Base-by-base conservation (phyloP, 2,888 invertebrate genomes). In the Muschampia plurimacula region DNA sequence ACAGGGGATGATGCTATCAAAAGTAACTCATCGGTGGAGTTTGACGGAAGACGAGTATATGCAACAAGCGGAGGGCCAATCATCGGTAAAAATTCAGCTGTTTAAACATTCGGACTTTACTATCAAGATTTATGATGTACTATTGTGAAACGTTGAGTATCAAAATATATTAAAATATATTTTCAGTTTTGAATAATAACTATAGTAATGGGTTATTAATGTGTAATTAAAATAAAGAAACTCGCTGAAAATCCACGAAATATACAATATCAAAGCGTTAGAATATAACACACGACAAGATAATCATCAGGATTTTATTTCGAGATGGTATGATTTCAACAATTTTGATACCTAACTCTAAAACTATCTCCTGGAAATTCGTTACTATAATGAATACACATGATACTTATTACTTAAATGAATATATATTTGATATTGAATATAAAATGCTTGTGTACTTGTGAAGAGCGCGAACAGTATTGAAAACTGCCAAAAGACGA, bases 31-130 rank as follows among this genome's bases (percentile, higher is more conserved):
- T 97, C 97, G 32, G 96, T 97, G 32, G 97, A 97, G 85, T 98
- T 97, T 85, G 97, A 98, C 82, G 97, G 97, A 5, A 96, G 96
- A 83, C 96, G 97, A 81, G 97, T 97, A 49, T 96, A 97, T 83
- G 97, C 98, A 59, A 97, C 97, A 84, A 97, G 97, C 74, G 97
- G 97, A 75, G 97, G 97, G 74, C 97, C 96, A 81, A 96, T 97
- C 81, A 97, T 98, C 83, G 98, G 98, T 80, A 98, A 98, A 93
- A 97, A 98, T 88, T 98, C 98, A n/a, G 97, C 98, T 69, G 98
- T 98, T 81, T 97, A 95, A 90, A 79, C 62, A 68, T 63, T 36
- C 67, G 13, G 22, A 63, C 9, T 72, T 36, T 49, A 72, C 60
- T 2, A 63, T 72, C 36, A 67, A 52, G 44, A 67, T 72, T 41